Evolutionary conservation across 2,113 vertebrate genomes (phyloP).

Genomic region (Myiozetetes cayanensis): DNA sequence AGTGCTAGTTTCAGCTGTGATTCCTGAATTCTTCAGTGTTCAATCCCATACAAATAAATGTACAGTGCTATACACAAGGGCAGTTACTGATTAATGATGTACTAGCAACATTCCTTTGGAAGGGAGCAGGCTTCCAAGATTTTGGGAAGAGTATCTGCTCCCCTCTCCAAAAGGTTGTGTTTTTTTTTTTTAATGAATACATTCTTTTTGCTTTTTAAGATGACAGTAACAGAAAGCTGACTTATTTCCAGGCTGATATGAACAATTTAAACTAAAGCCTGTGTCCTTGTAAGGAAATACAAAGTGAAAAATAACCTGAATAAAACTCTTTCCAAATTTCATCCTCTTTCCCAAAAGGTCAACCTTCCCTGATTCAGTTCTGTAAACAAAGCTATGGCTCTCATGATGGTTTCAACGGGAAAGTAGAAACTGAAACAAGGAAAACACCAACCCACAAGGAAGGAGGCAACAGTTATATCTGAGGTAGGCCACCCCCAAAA

Average conservation of each 20-base stretch:
- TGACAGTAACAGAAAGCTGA: neutral
- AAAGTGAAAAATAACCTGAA: slow-evolving; percentile 63
- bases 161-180: neutral
- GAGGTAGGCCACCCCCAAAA: slow-evolving; percentile 72
- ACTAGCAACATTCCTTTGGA: rapidly evolving
- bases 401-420: slow-evolving; percentile 8
- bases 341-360: neutral
- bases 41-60: neutral
- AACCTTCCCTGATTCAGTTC: slow-evolving; percentile 13
- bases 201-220: slow-evolving; percentile 42
- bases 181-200: neutral
- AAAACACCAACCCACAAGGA: neutral
- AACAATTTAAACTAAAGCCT: slow-evolving; percentile 6
- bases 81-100: neutral
- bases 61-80: neutral
- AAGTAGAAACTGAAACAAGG: neutral
- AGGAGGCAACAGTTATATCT: slow-evolving; percentile 58
- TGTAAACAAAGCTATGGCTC: slow-evolving; percentile 70
- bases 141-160: neutral
- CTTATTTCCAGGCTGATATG: slow-evolving; percentile 9
- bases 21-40: neutral
- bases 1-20: neutral
- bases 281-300: neutral
- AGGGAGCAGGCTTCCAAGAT: neutral
- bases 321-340: neutral